Base-by-base conservation (phyloP, 2,797 vertebrate species). In the Sphaeramia orbicularis region DNA sequence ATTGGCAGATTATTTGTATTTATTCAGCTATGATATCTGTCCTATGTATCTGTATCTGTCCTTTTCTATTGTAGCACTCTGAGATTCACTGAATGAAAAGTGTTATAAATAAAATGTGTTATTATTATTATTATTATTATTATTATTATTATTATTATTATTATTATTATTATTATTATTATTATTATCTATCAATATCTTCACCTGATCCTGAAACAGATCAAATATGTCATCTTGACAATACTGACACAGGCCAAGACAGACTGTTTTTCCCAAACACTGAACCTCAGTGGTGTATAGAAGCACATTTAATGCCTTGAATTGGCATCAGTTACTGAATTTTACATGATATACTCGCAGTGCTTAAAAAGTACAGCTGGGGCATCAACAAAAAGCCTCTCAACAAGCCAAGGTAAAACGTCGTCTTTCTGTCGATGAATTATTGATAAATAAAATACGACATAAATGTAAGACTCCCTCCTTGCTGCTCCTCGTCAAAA, bases 361-460 rank as follows among this genome's bases (percentile, higher is more conserved):
- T 60, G 48, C 42, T 19, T 48, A 40, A 47, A 74, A 87, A 85
- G 74, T 61, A 24, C 27, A 56, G 59, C 59, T 44, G 59, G 45
- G 19, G 81, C 79, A 60, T 77, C 56, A 73, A 66, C 59, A 41
- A 19, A 66, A 84, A 71, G 53, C 55, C 78, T 65, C 41, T 16
- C 49, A 70, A 79, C 63, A 74, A 74, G 73, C 44, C 68, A 65
- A 59, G 58, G 44, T 56, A 32, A 53, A 78, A 76, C 47, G 21
- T 68, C 55, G 61, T 68, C 52, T 74, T 86, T 73, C 44, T 36
- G 45, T 54, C 44, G 43, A 81, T 89, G 50, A 88, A 88, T 89
- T 86, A 93, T 85, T 91, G 78, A 92, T 84, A 88, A 90, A 88
- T 78, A 80, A 91, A 90, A 87, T 53, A 71, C 3, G 30, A 8